Evolutionary conservation across 1,140 invertebrate species (phyloP).

Genomic region (Helicoverpa armigera): DNA sequence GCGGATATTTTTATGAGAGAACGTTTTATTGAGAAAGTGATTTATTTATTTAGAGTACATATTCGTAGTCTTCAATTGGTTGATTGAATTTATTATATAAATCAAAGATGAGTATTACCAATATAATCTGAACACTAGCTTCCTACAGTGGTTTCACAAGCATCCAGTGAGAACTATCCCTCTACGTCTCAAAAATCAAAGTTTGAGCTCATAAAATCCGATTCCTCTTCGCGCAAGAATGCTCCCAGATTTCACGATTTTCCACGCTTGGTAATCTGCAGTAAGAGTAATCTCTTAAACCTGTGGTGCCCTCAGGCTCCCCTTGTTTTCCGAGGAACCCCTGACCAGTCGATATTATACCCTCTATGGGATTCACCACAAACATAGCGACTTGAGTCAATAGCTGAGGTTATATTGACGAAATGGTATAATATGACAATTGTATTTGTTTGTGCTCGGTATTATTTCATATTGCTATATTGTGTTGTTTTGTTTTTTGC

Average conservation of each 20-base stretch:
- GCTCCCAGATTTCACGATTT: neutral
- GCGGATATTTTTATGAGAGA: neutral
- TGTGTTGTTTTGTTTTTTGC: neutral
- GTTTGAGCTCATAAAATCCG: too few species aligned
- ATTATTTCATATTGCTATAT: neutral
- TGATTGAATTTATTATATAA: too few species aligned
- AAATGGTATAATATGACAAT: neutral
- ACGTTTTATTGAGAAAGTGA: neutral
- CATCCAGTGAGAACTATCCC: too few species aligned
- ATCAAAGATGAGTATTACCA: too few species aligned
- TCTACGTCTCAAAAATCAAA: too few species aligned
- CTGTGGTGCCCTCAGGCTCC: conserved; percentile 7
- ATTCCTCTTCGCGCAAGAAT: neutral
- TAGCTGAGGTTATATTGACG: neutral
- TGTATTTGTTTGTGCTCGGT: conserved; percentile 8
- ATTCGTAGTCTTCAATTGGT: too few species aligned
- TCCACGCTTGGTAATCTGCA: neutral
- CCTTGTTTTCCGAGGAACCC: neutral
- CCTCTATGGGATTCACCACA: neutral
- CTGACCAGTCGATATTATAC: conserved; percentile 17
- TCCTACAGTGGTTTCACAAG: too few species aligned
- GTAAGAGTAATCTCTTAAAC: conserved; percentile 1
- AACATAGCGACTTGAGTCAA: neutral
- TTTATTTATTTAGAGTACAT: too few species aligned
- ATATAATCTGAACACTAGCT: too few species aligned